A percentile compares a stretch with the other conserved stretches of the same genome.
Conservation (phyloP, 2,113 vertebrate species). For the Gallinago paraguaiae region DNA sequence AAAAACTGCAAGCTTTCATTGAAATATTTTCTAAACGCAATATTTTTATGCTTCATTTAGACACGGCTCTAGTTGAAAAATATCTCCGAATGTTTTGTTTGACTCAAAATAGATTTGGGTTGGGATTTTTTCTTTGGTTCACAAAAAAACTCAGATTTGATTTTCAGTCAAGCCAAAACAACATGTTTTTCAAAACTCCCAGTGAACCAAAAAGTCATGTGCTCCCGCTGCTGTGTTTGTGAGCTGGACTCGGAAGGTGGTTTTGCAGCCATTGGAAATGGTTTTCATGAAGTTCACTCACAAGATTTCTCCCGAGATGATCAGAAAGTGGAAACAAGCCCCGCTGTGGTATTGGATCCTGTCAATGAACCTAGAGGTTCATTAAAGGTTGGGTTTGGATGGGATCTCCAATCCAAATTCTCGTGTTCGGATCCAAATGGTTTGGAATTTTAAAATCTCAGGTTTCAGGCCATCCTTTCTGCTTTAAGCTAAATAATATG, state of each 20-base stretch:
- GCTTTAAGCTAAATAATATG: not conserved
- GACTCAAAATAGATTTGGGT: not conserved
- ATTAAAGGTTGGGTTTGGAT: not conserved
- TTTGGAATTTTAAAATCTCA: not conserved
- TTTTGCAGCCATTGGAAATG: not conserved
- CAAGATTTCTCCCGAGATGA: not conserved
- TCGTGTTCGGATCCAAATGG: not conserved
- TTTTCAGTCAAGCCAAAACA: conserved; percentile 23
- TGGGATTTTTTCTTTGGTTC: not conserved
- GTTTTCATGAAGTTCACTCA: not conserved
- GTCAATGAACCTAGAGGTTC: not conserved
- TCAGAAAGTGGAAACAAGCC: not conserved
- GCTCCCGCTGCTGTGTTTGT: not conserved
- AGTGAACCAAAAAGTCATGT: conserved; percentile 4
- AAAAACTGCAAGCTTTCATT: not conserved
- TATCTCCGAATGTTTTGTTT: not conserved
- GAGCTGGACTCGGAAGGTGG: not conserved
- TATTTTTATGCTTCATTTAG: not conserved
- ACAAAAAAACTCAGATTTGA: not conserved
- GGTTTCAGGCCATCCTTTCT: not conserved
- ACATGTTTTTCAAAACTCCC: not conserved
- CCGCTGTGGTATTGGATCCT: not conserved
- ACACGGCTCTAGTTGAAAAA: not conserved
- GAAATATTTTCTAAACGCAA: not conserved
- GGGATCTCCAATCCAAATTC: not conserved